phyloP scores from a whole-genome alignment of 2,888 invertebrate species.

The Apotomis betuletana region DNA sequence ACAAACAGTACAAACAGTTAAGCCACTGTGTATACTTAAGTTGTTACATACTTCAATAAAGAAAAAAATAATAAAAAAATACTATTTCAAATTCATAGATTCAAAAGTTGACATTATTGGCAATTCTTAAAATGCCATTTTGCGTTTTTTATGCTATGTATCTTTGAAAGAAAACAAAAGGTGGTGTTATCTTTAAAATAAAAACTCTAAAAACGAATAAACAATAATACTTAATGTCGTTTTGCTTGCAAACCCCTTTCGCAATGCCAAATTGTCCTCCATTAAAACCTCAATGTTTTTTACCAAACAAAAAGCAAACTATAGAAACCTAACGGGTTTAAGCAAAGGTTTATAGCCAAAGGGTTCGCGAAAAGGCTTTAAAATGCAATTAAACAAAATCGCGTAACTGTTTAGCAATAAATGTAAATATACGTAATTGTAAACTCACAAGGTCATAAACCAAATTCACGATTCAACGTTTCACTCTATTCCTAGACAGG shows the following conservation, averaged over 20 bases:
- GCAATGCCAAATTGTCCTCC: conserved; percentile 51
- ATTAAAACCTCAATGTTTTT: conserved; percentile 47
- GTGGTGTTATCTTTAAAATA: neutral
- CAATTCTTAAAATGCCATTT: no score
- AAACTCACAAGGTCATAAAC: conserved; percentile 51
- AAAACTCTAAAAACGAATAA: conserved; percentile 27
- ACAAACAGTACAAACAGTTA: no score
- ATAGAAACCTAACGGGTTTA: conserved; percentile 55
- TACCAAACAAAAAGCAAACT: conserved; percentile 49
- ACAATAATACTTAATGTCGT: conserved; percentile 55
- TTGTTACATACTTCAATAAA: no score
- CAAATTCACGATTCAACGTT: conserved; percentile 23
- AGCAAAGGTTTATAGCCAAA: conserved; percentile 59
- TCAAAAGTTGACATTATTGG: no score
- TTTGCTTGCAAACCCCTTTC: conserved; percentile 62
- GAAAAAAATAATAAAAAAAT: no score
- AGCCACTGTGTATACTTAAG: no score
- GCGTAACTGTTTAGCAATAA: conserved; percentile 60
- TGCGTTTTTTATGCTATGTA: no score
- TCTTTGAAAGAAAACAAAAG: no score
- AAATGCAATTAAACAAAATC: conserved; percentile 52
- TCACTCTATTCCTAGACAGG: neutral
- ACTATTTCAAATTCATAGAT: no score
- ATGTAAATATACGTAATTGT: conserved; percentile 48
- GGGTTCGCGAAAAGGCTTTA: conserved; percentile 62